Percentiles rank a stretch among this genome's conserved stretches.
phyloP scores from a whole-genome alignment of 2,888 invertebrate genomes.

The Endotricha flammealis region DNA sequence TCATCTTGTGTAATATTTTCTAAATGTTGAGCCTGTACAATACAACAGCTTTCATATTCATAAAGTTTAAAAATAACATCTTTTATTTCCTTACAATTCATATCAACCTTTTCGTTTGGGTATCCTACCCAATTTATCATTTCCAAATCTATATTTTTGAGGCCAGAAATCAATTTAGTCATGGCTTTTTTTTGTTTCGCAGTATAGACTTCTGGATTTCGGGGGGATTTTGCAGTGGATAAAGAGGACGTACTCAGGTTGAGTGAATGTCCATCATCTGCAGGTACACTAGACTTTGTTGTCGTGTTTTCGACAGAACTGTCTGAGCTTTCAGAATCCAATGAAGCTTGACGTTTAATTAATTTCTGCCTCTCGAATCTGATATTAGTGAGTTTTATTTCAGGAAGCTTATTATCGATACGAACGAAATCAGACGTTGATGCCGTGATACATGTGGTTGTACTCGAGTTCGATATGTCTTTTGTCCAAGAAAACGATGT shows the following conservation, averaged over 20 bases:
- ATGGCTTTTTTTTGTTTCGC: conserved; percentile 20
- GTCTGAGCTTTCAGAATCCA: conserved; percentile 9
- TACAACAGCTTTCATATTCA: conserved; percentile 35
- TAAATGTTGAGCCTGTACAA: conserved; percentile 30
- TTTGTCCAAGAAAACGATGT: conserved; percentile 52
- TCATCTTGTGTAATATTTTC: conserved; percentile 16
- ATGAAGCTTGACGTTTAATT: conserved; percentile 3
- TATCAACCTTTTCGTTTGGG: conserved; percentile 22
- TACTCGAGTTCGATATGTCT: conserved; percentile 54
- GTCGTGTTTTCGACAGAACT: conserved; percentile 5
- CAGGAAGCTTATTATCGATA: conserved; percentile 52
- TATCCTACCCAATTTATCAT: conserved; percentile 41
- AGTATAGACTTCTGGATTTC: conserved; percentile 3
- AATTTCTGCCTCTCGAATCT: conserved; percentile 18
- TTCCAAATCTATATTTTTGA: conserved; percentile 40
- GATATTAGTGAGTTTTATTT: conserved; percentile 38
- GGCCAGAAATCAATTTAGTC: conserved; percentile 26
- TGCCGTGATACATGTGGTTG: conserved; percentile 43
- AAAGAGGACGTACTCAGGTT: conserved; percentile 30
- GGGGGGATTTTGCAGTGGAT: conserved; percentile 10
- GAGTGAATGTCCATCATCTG: conserved; percentile 18
- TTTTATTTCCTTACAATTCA: conserved; percentile 21
- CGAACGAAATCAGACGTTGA: conserved; percentile 41
- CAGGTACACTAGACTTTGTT: conserved; percentile 3
- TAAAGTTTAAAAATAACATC: conserved; percentile 32